Percentiles rank a stretch among this genome's conserved stretches.
Conservation (phyloP, 2,888 invertebrate genomes). For the Notodonta dromedarius region DNA sequence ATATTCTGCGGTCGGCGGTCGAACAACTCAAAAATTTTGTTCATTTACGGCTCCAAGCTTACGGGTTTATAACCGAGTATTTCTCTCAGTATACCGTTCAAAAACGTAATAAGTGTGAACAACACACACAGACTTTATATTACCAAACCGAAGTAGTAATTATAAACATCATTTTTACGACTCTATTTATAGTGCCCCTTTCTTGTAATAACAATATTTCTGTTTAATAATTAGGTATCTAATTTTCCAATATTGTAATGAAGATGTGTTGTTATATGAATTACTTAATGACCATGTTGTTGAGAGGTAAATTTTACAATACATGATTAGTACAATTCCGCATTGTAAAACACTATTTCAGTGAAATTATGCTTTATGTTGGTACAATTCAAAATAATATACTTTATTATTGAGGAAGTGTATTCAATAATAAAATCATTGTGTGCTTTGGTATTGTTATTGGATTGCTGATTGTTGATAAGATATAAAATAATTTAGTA, state of each 20-base stretch:
- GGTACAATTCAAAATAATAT: background rate
- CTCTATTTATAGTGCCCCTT: constrained; percentile 5
- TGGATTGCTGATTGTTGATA: too few relatives aligned
- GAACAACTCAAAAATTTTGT: constrained; percentile 54
- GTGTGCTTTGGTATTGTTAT: too few relatives aligned
- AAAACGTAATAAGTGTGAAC: constrained; percentile 26
- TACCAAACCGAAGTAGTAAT: constrained; percentile 39
- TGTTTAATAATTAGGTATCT: background rate
- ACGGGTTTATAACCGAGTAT: constrained; percentile 35
- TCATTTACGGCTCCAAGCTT: constrained; percentile 50
- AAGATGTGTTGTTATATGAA: background rate
- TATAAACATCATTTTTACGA: constrained; percentile 33
- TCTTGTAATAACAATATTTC: background rate
- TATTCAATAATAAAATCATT: background rate
- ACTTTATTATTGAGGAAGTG: background rate
- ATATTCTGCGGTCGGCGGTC: constrained; percentile 55
- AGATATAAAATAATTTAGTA: too few relatives aligned
- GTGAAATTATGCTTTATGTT: background rate
- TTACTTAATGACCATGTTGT: background rate
- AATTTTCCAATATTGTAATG: too few relatives aligned
- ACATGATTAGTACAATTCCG: background rate
- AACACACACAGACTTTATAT: constrained; percentile 26
- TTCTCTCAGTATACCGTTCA: constrained; percentile 24
- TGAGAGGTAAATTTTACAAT: background rate
- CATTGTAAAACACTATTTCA: background rate